Evolutionary conservation across 2,797 vertebrate species (phyloP), one percentile per base, ranked within the genome.

Genomic region (Dendrocincla tyrannina): DNA sequence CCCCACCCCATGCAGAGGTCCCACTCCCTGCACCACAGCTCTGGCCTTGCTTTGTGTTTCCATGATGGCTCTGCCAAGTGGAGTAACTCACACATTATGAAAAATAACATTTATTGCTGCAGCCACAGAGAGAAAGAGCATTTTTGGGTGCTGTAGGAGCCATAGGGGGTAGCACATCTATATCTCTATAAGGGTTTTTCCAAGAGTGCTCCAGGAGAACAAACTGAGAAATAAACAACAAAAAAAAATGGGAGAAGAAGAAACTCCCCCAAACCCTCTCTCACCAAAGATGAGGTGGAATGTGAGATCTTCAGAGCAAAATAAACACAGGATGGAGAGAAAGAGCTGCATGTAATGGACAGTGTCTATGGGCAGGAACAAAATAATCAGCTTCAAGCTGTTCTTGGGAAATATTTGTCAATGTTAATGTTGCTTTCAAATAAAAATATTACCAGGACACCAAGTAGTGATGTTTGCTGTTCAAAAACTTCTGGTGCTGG

Each of bases 361-460:
- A 74, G 14, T 7, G 30, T 24, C 33, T 9, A 46, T 10, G 17
- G 37, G 33, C 46, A 83, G 28, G 56, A 52, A 64, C 64, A 59
- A 73, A 58, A 41, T 12, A 2, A 3, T 33, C 42, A 66, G 30
- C 33, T 58, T 30, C 42, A 63, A 73, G 55, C 55, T 83, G 59
- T 49, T 80, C 50, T 73, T 37, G 63, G 47, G 87, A 59, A 88
- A 23, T 33, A 62, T 80, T 93, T 91, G 50, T 41, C 76, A 46
- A 28, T 1, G 3, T 1, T 50, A 62, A 58, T 7, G 41, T 17
- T 37, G 22, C 24, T 5, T 68, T 79, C 59, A 64, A 50, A 56
- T 66, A 28, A 70, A 53, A 69, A 59, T 33, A 66, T 10, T 25
- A 24, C 11, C 32, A 66, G 33, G 14, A 15, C 66, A 39, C 37